phyloP scores from a whole-genome alignment of 1,140 invertebrate species.

The Drosophila bifasciata region DNA sequence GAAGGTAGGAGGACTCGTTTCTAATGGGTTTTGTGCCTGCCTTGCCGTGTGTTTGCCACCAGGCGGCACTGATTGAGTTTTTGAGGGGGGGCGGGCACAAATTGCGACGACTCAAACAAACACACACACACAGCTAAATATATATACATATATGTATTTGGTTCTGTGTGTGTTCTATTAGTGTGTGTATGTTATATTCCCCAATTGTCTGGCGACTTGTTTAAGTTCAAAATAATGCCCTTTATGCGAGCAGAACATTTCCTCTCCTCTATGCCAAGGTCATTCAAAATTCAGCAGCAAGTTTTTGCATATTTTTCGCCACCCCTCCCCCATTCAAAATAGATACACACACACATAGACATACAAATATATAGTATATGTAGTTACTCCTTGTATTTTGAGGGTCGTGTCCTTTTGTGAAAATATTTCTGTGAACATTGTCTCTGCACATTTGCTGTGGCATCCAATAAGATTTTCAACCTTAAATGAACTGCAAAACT shows the following conservation, averaged over 20 bases:
- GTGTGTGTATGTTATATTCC: conserved; percentile 24
- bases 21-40: no score
- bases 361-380: conserved; percentile 9
- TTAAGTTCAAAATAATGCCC: conserved; percentile 78
- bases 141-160: background rate
- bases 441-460: conserved; percentile 74
- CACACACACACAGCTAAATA: conserved; percentile 28
- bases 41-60: no score
- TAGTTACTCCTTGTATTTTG: conserved; percentile 26
- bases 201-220: conserved; percentile 78
- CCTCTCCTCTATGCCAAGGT: conserved; percentile 82
- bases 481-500: conserved; percentile 67
- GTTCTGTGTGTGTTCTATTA: conserved; percentile 12
- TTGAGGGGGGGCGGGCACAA: conserved; percentile 31
- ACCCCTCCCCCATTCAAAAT: conserved; percentile 15
- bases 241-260: conserved; percentile 56
- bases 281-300: conserved; percentile 83
- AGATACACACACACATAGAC: conserved; percentile 22
- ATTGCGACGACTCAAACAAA: conserved; percentile 45
- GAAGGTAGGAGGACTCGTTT: no score
- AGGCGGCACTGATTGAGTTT: conserved; percentile 72
- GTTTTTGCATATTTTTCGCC: conserved; percentile 59
- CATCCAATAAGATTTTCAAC: conserved; percentile 70
- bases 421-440: conserved; percentile 70
- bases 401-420: conserved; percentile 49